These are phyloP conservation scores for Myripristis murdjan DNA, from an alignment of 2,797 vertebrate species.

Conservation along the genomic window DNA sequence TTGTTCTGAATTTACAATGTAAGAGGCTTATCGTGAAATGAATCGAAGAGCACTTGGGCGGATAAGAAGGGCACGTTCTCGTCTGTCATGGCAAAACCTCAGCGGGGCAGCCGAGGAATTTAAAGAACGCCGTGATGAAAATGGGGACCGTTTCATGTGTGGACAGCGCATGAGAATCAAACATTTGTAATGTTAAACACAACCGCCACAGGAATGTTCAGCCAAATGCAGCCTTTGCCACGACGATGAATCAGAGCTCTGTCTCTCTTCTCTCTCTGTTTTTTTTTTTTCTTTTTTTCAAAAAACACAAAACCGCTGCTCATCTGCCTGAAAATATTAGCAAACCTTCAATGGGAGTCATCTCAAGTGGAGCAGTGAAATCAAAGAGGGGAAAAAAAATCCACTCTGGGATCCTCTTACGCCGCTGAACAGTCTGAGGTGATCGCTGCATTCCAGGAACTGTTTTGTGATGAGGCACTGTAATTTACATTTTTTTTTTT, in stretches of 20 bases:
- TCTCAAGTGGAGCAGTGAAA: not conserved
- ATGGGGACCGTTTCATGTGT: constrained; percentile 1
- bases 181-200: constrained; percentile 20
- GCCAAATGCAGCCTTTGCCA: constrained; percentile 32
- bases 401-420: not conserved
- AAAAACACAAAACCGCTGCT: constrained; percentile 7
- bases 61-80: not conserved
- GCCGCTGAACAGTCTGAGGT: not conserved
- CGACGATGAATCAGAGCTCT: constrained; percentile 19
- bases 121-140: not conserved
- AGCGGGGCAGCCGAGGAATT: constrained; percentile 6
- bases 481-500: not conserved
- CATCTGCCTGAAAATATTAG: constrained; percentile 23
- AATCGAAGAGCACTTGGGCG: constrained; percentile 1
- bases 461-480: not conserved
- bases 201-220: constrained; percentile 39
- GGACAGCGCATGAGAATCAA: constrained; percentile 23
- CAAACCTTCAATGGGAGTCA: constrained; percentile 12
- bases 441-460: not conserved
- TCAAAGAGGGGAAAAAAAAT: not conserved
- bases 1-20: not conserved
- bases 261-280: too few relatives aligned
- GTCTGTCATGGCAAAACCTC: not conserved
- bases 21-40: not conserved
- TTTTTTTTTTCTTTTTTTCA: too few relatives aligned